phyloP scores from a whole-genome alignment of 1,140 invertebrate genomes.

The Neodiprion lecontei region DNA sequence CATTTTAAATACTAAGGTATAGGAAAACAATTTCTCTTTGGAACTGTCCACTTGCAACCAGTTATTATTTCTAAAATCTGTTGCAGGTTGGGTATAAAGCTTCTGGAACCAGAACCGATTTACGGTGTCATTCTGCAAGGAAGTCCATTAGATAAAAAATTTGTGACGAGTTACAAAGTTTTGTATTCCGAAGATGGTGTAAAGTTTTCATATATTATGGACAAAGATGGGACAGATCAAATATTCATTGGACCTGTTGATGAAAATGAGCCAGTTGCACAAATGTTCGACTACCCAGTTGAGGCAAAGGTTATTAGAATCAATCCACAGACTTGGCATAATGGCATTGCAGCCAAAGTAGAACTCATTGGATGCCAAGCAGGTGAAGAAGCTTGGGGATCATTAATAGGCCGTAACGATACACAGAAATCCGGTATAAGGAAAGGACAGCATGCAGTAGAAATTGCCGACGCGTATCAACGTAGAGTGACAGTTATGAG shows the following conservation, averaged over 20 bases:
- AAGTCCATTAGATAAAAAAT: conserved; percentile 69
- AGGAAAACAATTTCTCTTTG: too few relatives aligned
- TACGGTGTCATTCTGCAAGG: conserved; percentile 78
- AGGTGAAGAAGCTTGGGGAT: background rate
- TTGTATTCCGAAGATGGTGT: conserved; percentile 72
- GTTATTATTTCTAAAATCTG: background rate
- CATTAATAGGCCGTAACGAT: too few relatives aligned
- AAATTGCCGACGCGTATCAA: too few relatives aligned
- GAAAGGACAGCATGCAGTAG: too few relatives aligned
- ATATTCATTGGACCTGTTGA: conserved; percentile 77
- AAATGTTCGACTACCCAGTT: conserved; percentile 73
- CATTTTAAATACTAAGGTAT: too few relatives aligned
- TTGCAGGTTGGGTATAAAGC: conserved; percentile 69
- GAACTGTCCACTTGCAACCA: background rate
- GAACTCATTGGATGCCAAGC: conserved; percentile 77
- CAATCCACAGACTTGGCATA: conserved; percentile 78
- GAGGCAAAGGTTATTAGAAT: conserved; percentile 76
- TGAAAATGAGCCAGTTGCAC: conserved; percentile 62
- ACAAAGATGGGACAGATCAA: conserved; percentile 56
- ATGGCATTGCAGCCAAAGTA: conserved; percentile 73
- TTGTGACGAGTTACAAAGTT: conserved; percentile 78
- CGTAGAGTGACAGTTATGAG: too few relatives aligned
- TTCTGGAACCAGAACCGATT: conserved; percentile 68
- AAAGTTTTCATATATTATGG: conserved; percentile 63
- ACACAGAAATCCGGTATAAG: too few relatives aligned